phyloP scores from a whole-genome alignment of 1,140 invertebrate species.

The Drosophila kurseongensis region DNA sequence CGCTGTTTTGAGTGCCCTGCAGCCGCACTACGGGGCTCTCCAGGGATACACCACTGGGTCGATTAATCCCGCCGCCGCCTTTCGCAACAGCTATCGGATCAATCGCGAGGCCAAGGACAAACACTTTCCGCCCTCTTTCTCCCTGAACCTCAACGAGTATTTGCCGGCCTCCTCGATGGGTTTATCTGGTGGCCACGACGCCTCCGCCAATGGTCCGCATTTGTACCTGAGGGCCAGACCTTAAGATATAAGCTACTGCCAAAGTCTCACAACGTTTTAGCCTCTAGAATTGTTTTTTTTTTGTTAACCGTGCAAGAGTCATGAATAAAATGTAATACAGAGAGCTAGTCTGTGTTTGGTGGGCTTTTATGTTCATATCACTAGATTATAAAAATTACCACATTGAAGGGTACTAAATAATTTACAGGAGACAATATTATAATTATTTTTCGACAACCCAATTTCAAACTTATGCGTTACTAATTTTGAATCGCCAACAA shows the following conservation, averaged over 20 bases:
- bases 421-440: no score
- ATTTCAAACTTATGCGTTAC: no score
- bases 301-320: not conserved
- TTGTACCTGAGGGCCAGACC: constrained; percentile 60
- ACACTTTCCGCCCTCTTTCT: constrained; percentile 53
- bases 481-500: no score
- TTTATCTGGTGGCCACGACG: constrained; percentile 32
- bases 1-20: constrained; percentile 42
- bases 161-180: constrained; percentile 43
- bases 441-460: no score
- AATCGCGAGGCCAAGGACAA: constrained; percentile 80
- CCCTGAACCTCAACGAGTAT: constrained; percentile 75
- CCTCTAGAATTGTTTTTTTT: constrained; percentile 5
- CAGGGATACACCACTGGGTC: constrained; percentile 46
- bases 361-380: no score
- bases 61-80: constrained; percentile 41
- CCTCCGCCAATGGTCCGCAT: constrained; percentile 22
- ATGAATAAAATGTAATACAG: constrained; percentile 1
- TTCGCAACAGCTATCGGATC: constrained; percentile 65
- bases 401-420: no score
- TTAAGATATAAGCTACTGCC: constrained; percentile 20
- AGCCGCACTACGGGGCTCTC: constrained; percentile 51
- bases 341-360: no score
- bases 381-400: no score
- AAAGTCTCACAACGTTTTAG: constrained; percentile 4